phyloP scores from a whole-genome alignment of 1,140 invertebrate species.

The Wiebesia pumilae region DNA sequence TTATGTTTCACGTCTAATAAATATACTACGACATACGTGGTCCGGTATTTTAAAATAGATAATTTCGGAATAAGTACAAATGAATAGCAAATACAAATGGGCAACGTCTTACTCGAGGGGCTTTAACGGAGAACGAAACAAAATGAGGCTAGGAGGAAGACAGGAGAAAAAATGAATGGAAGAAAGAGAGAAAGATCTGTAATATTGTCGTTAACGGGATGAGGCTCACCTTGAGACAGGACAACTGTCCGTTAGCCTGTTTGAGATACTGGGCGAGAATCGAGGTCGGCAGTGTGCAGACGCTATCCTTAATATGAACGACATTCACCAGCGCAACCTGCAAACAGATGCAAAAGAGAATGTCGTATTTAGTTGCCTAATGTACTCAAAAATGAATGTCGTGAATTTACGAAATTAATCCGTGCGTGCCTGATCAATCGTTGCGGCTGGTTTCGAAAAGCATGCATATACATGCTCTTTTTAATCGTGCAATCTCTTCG shows the following conservation, averaged over 20 bases:
- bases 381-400: not conserved
- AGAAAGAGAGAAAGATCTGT: not conserved
- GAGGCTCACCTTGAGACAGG: slow-evolving; percentile 83
- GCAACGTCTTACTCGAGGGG: not conserved
- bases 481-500: not conserved
- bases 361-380: slow-evolving; percentile 25
- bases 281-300: slow-evolving; percentile 85
- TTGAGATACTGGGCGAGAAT: slow-evolving; percentile 88
- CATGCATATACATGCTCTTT: not conserved
- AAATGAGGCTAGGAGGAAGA: not conserved
- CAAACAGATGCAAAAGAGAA: slow-evolving; percentile 31
- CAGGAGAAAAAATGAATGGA: not conserved
- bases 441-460: not conserved
- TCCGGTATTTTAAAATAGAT: not conserved
- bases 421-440: not conserved
- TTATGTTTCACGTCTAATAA: not conserved
- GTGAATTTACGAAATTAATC: not conserved
- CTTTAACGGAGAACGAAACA: not conserved
- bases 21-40: not conserved
- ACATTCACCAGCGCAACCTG: slow-evolving; percentile 86
- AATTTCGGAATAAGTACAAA: not conserved
- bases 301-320: slow-evolving; percentile 86
- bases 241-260: slow-evolving; percentile 86
- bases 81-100: not conserved
- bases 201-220: slow-evolving; percentile 30